These are phyloP conservation scores for Ellobium chinense DNA, from an alignment of 2,888 invertebrate species.

Conservation along the genomic window DNA sequence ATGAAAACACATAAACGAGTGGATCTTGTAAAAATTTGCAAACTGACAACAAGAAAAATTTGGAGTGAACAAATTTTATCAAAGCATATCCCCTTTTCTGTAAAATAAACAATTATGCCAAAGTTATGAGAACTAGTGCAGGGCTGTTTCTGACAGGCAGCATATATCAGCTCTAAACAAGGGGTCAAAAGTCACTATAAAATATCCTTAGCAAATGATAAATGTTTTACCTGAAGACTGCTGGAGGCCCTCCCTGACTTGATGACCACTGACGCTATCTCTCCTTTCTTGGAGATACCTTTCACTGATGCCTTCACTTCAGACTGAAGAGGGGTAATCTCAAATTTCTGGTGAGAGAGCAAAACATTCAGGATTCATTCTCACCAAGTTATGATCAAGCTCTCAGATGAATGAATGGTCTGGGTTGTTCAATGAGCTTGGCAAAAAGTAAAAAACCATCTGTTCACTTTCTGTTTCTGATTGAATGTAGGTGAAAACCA, in stretches of 20 bases:
- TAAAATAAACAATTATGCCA: neutral
- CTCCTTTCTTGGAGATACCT: neutral
- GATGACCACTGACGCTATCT: neutral
- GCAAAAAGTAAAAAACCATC: no score
- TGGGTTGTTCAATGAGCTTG: no score
- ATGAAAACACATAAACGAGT: no score
- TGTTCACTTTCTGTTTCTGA: no score
- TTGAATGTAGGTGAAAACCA: no score
- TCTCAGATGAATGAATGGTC: neutral
- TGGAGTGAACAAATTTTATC: no score
- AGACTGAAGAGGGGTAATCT: neutral
- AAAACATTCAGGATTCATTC: neutral
- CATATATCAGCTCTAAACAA: neutral
- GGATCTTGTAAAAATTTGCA: no score
- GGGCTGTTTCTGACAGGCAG: no score
- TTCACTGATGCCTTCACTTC: constrained; percentile 12
- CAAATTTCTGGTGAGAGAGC: constrained; percentile 35
- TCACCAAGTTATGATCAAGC: neutral
- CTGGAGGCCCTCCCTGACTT: neutral
- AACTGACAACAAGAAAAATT: no score
- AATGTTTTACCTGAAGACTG: constrained; percentile 2
- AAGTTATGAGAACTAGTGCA: no score
- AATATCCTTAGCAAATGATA: neutral
- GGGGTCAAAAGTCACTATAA: neutral
- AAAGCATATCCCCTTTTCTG: no score